Base-by-base conservation (phyloP, 2,113 vertebrate genomes). In the Pluvialis apricaria region DNA sequence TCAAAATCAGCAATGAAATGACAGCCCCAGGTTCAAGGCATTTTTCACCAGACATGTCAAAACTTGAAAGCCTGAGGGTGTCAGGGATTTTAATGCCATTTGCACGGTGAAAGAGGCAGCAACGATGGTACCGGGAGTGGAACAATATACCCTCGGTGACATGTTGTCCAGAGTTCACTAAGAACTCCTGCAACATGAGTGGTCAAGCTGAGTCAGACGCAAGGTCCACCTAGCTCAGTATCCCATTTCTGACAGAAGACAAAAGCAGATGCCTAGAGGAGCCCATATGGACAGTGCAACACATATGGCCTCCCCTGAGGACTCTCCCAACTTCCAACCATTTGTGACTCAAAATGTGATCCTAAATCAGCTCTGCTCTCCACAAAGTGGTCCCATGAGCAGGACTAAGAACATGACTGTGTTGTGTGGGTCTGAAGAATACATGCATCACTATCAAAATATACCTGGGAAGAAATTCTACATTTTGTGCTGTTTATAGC, bases 81-180 rank as follows among this genome's bases (percentile, higher is more conserved):
- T 20, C 36, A 34, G 40, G 44, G 15, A 24, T 73, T 84, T 87
- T 66, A 70, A 60, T 24, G 26, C 3, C 21, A 21, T 55, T 36
- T 65, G 18, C 10, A 2, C 34, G 45, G 36, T 82, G 36, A 54
- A 15, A 90, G 18, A 58, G 28, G 12, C 54, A 89, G 13, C 0
- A 8, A 19, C 13, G 34, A n/a, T 10, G 40, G 58, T 38, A 65
- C 24, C 22, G 70, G 69, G 14, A 85, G 16, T 21, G 15, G 15
- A 62, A 62, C 0, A 1, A 84, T 14, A 15, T 73, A 22, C 32
- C 26, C 2, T 2, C 8, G 10, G 17, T 44, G 36, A 57, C 0
- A 2, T 38, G 8, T 25, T 52, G 26, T 73, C 22, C 11, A 10
- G 32, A 86, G 24, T 26, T 87, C 65, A 32, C 5, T 57, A 24